phyloP scores from a whole-genome alignment of 2,113 vertebrate species.

The Haliaeetus leucogaster region DNA sequence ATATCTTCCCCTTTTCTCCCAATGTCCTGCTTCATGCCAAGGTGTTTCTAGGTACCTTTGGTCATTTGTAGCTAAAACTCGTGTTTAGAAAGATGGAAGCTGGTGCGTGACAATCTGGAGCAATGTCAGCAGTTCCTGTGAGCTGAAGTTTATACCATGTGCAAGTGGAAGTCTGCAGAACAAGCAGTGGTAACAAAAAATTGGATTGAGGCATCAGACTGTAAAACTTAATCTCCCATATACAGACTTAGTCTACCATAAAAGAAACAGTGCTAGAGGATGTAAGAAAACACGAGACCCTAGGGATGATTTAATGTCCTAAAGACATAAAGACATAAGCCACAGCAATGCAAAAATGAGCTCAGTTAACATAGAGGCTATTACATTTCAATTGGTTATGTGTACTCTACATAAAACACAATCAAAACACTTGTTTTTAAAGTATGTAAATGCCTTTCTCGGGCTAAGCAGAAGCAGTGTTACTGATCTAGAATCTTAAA shows the following conservation, averaged over 20 bases:
- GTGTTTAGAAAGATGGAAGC: rapidly evolving
- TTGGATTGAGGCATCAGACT: background rate
- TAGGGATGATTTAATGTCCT: conserved; percentile 12
- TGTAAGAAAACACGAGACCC: background rate
- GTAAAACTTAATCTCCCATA: conserved; percentile 23
- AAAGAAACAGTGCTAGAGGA: background rate
- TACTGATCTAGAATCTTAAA: background rate
- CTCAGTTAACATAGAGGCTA: background rate
- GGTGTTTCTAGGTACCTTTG: background rate
- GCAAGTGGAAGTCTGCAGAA: background rate
- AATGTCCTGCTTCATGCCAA: rapidly evolving
- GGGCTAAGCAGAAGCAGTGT: background rate
- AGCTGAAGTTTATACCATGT: rapidly evolving
- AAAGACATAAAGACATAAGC: background rate
- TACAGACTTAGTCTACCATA: background rate
- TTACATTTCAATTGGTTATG: background rate
- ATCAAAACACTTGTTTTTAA: background rate
- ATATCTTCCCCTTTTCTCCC: background rate
- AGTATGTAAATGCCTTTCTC: background rate
- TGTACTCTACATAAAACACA: background rate
- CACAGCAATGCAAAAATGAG: background rate
- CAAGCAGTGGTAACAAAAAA: background rate
- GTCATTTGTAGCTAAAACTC: background rate
- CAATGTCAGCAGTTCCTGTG: rapidly evolving
- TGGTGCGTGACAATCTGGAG: background rate